These are phyloP conservation scores for Chalcosyrphus nemorum DNA, from an alignment of 2,888 invertebrate genomes.

Conservation along the genomic window DNA sequence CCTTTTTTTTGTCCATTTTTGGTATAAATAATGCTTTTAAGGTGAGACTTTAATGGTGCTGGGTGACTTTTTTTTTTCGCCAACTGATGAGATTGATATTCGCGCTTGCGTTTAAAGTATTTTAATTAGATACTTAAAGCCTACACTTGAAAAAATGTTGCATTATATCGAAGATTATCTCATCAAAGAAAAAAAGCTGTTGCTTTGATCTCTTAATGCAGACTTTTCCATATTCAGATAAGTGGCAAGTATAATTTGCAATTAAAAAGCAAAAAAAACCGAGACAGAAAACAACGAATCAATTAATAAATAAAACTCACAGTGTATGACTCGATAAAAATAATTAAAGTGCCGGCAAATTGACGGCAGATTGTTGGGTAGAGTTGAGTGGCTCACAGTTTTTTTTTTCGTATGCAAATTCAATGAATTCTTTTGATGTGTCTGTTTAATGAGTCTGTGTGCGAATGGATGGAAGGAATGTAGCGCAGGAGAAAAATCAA, in stretches of 20 bases:
- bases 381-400: slow-evolving; percentile 1
- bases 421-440: slow-evolving; percentile 24
- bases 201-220: slow-evolving; percentile 13
- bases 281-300: not conserved
- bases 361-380: slow-evolving; percentile 1
- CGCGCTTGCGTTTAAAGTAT: not conserved
- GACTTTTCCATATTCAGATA: slow-evolving; percentile 24
- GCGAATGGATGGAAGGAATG: slow-evolving; percentile 1
- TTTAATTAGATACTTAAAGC: not conserved
- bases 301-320: slow-evolving; percentile 1
- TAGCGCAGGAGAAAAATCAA: not conserved
- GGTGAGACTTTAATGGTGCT: slow-evolving; percentile 22
- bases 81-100: not conserved
- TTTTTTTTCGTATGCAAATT: slow-evolving; percentile 41
- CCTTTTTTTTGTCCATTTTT: not conserved
- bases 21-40: slow-evolving; percentile 6
- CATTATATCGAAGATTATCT: not conserved
- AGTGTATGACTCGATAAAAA: slow-evolving; percentile 11
- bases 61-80: not conserved
- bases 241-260: slow-evolving; percentile 14
- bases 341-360: slow-evolving; percentile 11
- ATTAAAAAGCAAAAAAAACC: slow-evolving; percentile 1
- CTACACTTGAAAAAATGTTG: not conserved
- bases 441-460: not conserved
- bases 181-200: too few relatives aligned